A percentile compares a stretch with the other conserved stretches of the same genome.
Conservation (phyloP, 2,113 vertebrate genomes). For the Pluvialis apricaria region DNA sequence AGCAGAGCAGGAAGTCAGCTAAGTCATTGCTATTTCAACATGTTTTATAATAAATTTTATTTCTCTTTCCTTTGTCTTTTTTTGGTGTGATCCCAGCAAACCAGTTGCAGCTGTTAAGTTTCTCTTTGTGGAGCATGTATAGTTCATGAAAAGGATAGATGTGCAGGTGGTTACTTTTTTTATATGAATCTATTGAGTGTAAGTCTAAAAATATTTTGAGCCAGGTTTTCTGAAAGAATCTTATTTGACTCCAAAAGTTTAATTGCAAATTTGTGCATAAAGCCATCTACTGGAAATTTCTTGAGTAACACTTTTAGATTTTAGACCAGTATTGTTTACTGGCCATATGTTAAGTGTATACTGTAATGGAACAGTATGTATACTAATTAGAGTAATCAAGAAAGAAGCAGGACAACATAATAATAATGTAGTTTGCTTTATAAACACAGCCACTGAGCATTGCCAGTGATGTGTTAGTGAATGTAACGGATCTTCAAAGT, state of each 20-base stretch:
- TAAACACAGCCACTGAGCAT: not conserved
- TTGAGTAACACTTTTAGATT: not conserved
- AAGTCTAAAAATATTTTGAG: not conserved
- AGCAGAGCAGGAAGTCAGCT: constrained; percentile 62
- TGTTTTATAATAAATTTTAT: constrained; percentile 70
- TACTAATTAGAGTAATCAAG: not conserved
- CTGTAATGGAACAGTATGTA: not conserved
- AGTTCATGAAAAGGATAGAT: not conserved
- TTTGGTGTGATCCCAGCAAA: constrained; percentile 53
- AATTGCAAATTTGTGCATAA: not conserved
- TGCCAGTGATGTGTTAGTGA: not conserved
- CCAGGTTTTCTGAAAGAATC: not conserved
- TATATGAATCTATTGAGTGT: not conserved
- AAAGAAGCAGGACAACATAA: not conserved
- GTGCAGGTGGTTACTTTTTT: constrained; percentile 20
- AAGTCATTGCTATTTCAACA: constrained; percentile 66
- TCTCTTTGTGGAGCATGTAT: not conserved
- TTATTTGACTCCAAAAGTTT: not conserved
- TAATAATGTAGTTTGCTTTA: not conserved
- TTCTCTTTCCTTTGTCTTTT: constrained; percentile 45
- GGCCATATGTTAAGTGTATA: not conserved
- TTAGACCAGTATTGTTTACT: not conserved
- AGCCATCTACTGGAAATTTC: not conserved
- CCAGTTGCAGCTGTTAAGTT: constrained; percentile 31
- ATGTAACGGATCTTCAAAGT: not conserved